Evolutionary conservation across 2,797 vertebrate genomes (phyloP).

Genomic region (Chiloscyllium punctatum): DNA sequence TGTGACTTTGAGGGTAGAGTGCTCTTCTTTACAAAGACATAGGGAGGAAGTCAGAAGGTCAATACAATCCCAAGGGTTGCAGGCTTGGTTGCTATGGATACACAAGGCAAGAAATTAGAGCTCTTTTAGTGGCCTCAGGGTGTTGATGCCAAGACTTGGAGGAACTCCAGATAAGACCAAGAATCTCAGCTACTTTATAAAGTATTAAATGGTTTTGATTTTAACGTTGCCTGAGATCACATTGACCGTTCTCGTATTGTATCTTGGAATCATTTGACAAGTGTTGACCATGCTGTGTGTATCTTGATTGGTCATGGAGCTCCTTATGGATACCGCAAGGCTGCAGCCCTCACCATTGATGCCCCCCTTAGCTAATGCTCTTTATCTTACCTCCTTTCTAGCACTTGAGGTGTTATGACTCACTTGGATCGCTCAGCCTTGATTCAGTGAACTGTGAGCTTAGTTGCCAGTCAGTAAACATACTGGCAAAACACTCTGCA

Average conservation of each 20-base stretch:
- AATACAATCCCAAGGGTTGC: neutral
- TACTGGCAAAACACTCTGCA: neutral
- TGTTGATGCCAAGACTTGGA: neutral
- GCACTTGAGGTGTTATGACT: neutral
- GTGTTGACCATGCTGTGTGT: neutral
- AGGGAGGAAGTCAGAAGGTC: neutral
- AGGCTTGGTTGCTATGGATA: neutral
- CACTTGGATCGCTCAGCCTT: neutral
- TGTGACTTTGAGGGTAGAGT: neutral
- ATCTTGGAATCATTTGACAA: neutral
- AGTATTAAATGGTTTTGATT: neutral
- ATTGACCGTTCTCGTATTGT: neutral
- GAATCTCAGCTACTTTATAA: neutral
- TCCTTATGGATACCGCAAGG: neutral
- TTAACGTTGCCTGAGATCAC: neutral
- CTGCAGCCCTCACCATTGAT: neutral
- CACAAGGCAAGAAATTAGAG: neutral
- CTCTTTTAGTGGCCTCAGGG: neutral
- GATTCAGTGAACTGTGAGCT: neutral
- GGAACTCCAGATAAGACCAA: neutral
- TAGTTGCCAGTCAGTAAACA: neutral
- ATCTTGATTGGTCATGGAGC: neutral
- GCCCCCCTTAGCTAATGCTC: neutral
- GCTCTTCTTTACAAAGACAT: neutral
- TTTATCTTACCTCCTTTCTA: neutral